Evolutionary conservation across 2,113 vertebrate species (phyloP), one percentile per base, ranked within the genome.

Genomic region (Phylloscopus whistleri): DNA sequence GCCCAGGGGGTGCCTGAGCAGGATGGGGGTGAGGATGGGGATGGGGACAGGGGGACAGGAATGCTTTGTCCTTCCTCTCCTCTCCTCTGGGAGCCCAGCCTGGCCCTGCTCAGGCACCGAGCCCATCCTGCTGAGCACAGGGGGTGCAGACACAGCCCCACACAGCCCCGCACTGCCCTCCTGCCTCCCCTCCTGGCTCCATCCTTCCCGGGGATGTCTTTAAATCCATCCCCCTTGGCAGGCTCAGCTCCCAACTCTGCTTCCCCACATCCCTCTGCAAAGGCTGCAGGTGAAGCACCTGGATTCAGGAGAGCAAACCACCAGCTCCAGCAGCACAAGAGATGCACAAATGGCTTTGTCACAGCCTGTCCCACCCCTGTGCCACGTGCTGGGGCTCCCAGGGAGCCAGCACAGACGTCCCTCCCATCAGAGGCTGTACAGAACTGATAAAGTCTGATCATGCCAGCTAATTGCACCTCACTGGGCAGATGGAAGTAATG

Each of bases 1-100:
- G 19, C 9, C 19, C 1, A 0, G 3, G 14, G 39, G 31, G 5
- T 67, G 41, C 11, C 14, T 0, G 1, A 35, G 33, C 30, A n/a
- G 27, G 56, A 33, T 39, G 33, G 0, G 46, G 30, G 27, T 33
- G 24, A 2, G 6, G 17, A 48, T 53, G 51, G 20, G 37, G 1
- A 22, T 1, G 35, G 35, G 6, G 3, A 18, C 17, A 18, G 18
- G 43, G 43, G 17, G 43, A 18, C 43, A 44, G 49, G 56, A 6
- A 46, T 2, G 3, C 28, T 51, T 79, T 68, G 24, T 48, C n/a
- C 15, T 46, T 59, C 58, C 53, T 30, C 20, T 52, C 19, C 44
- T n/a, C n/a, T n/a, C n/a, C n/a, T 27, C 44, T 69, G 64, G 41
- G 39, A 78, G 63, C 43, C 37, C 78, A 72, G 28, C 51, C 62